Conservation (phyloP, 2,113 vertebrate genomes). For the Notarius quadriscutis region DNA sequence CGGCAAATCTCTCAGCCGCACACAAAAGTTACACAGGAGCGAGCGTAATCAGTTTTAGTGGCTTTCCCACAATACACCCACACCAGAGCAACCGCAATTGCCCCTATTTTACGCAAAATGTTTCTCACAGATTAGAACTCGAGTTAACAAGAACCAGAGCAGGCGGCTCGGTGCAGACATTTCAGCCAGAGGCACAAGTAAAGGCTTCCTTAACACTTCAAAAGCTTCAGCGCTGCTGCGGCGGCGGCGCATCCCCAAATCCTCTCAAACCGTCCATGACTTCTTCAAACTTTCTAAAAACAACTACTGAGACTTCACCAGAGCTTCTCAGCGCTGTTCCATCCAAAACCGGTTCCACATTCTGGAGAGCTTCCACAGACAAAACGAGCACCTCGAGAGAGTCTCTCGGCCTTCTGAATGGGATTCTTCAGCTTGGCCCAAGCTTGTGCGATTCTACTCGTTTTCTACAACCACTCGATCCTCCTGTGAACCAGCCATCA, state of each 20-base stretch:
- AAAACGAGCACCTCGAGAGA: neutral
- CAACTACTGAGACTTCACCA: neutral
- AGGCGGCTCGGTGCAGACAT: neutral
- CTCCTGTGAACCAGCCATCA: neutral
- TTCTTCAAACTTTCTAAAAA: neutral
- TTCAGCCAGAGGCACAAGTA: neutral
- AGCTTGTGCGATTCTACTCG: neutral
- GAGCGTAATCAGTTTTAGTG: neutral
- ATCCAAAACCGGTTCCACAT: neutral
- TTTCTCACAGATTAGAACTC: neutral
- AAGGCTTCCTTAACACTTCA: neutral
- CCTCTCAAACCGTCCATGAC: neutral
- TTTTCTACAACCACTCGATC: neutral
- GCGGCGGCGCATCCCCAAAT: neutral
- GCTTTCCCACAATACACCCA: neutral
- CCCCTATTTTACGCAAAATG: neutral
- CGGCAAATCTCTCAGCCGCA: neutral
- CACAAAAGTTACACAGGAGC: neutral
- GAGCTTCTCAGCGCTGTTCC: too few species aligned
- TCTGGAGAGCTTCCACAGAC: neutral
- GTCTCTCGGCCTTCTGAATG: neutral
- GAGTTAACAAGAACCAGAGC: conserved; percentile 5
- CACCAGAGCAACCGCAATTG: neutral
- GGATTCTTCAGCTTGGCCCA: neutral
- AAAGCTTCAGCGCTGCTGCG: neutral